Base-by-base conservation (phyloP, 2,797 vertebrate species). In the Periparus ater region DNA sequence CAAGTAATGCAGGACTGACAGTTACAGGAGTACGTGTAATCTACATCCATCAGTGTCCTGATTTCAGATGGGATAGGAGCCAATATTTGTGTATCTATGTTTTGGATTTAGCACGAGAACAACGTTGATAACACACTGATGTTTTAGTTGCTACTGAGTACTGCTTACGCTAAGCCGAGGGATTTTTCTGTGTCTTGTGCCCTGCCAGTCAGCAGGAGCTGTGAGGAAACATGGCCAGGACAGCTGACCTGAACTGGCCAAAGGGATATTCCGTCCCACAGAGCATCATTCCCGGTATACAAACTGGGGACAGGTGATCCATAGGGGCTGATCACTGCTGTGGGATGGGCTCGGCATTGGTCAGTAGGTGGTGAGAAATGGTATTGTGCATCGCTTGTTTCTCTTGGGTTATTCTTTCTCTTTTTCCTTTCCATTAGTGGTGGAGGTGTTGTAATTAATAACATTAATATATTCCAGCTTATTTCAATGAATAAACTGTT, bases 311-410 rank as follows among this genome's bases (percentile, higher is more conserved):
- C 6, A 76, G 7, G 2, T 22, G 23, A 4, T 50, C 36, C 11
- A 17, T 1, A 17, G 58, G 36, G 29, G 17, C 16, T 45, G 36
- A 18, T 38, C 27, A 8, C 23, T 89, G 25, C 58, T 45, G 57
- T 0, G 0, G 44, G 11, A 40, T 27, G 45, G 27, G n/a, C 10
- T 51, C 2, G 3, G 57, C 65, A 29, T 5, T 21, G 16, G 25
- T 26, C 38, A 40, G 10, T 8, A 38, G 10, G 12, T 51, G 44
- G 51, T 29, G 13, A 51, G n/a, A 36, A 71, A 45, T 17, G 51
- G 6, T 45, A 51, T 4, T 26, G n/a, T 34, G 14, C 25, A 51
- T 58, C 10, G 3, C 18, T 19, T 26, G 7, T 53, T 71, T 58
- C 18, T 27, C 25, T 34, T 17, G 38, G 21, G 15, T 47, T 57